Evolutionary conservation across 1,140 invertebrate species (phyloP), one percentile per base, ranked within the genome.

Genomic region (Sinella curviseta): DNA sequence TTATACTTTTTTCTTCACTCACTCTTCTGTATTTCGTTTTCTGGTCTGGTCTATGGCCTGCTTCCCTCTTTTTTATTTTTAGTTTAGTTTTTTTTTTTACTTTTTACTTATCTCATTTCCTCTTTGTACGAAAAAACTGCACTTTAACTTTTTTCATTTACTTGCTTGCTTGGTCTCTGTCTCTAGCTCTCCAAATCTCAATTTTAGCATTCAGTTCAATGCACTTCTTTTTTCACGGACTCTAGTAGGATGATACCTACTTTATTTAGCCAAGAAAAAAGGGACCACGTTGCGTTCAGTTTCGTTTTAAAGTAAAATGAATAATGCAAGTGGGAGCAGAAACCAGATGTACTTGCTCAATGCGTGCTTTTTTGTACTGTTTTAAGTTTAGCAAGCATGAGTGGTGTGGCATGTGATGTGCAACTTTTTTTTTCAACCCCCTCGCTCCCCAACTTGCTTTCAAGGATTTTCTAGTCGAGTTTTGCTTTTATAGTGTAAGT

Each of bases 101-200:
- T 48, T 48, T 48, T 48, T 48, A 48, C 39, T 48, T 48, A 48
- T 48, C 39, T 65, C 57, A 65, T 26, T 65, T 65, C 57, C 57
- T 17, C 57, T 60, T 60, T 60, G 24, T 60, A 65, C 8, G 65
- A 70, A 70, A 70, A 65, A 14, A 70, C 65, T 70, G 65, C 65
- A 70, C 65, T 70, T 70, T 8, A 70, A 70, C 28, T 70, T 70
- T 70, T 70, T 70, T 60, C 31, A 33, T 70, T 70, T 33, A 70
- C 31, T 70, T 70, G 30, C 65, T 31, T 17, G 24, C 39, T 48
- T 8, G n/a, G n/a, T n/a, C 20, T 48, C 8, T 48, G 8, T 20
- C 39, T 48, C 20, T 48, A 12, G 20, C 39, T 48, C 8, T 12
- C 8, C 39, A 12, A 20, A 48, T 20, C 20, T 12, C 39, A 12